These are phyloP conservation scores for Hyalella azteca DNA, from an alignment of 2,888 invertebrate genomes.

Conservation along the genomic window DNA sequence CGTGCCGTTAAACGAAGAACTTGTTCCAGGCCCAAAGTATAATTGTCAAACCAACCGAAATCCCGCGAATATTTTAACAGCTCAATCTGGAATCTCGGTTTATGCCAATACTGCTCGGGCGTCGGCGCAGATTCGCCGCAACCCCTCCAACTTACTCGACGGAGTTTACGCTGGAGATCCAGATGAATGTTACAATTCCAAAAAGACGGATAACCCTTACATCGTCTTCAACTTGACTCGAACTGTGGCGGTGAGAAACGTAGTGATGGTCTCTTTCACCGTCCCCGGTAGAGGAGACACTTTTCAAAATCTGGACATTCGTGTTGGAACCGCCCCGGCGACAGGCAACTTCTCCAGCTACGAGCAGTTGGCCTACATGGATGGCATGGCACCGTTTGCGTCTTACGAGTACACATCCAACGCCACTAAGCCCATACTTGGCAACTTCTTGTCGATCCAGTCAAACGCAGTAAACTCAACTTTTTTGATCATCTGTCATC, in stretches of 20 bases:
- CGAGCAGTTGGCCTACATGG: neutral
- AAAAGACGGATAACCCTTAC: neutral
- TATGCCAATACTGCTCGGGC: neutral
- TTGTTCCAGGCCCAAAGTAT: neutral
- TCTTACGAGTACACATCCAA: neutral
- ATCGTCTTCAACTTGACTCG: neutral
- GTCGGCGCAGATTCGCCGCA: neutral
- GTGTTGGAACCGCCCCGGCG: neutral
- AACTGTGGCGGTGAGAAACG: neutral
- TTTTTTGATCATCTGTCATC: neutral
- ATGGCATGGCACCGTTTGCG: neutral
- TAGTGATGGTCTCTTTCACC: neutral
- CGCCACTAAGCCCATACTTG: neutral
- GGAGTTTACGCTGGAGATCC: neutral
- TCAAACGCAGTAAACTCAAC: neutral
- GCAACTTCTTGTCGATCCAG: neutral
- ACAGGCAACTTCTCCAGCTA: neutral
- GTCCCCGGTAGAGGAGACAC: neutral
- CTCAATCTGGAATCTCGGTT: neutral
- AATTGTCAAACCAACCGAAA: neutral
- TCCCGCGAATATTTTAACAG: neutral
- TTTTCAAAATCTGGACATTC: neutral
- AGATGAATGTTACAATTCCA: neutral
- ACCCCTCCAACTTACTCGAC: neutral
- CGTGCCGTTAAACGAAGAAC: conserved; percentile 8